Conservation (phyloP, 2,888 invertebrate species). For the Rapana venosa region DNA sequence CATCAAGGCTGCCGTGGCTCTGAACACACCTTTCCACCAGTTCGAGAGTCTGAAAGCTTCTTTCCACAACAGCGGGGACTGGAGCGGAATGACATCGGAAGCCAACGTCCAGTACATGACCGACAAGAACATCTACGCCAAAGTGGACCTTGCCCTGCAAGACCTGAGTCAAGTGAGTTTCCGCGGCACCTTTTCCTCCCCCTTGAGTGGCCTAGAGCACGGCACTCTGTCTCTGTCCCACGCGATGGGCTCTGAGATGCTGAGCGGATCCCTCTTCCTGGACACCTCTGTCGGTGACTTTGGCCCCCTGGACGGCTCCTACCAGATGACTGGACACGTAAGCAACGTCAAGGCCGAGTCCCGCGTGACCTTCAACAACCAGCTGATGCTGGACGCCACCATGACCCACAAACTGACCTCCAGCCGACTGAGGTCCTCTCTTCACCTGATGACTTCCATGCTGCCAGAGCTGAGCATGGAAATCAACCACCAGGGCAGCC, state of each 20-base stretch:
- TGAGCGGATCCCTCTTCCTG: conserved; percentile 16
- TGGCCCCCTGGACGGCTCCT: conserved; percentile 19
- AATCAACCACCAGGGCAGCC: conserved; percentile 33
- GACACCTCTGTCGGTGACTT: conserved; percentile 25
- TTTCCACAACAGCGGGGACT: conserved; percentile 27
- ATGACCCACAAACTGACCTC: neutral
- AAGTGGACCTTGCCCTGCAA: conserved; percentile 29
- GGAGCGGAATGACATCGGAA: conserved; percentile 17
- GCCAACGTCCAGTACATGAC: conserved; percentile 44
- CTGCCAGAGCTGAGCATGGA: conserved; percentile 49
- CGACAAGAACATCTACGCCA: conserved; percentile 42
- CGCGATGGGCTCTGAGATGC: neutral
- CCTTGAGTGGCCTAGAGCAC: conserved; percentile 20
- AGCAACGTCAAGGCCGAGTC: conserved; percentile 23
- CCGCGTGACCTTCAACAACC: conserved; percentile 7
- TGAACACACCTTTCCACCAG: conserved; percentile 35
- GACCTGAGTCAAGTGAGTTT: conserved; percentile 7
- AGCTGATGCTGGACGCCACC: conserved; percentile 2
- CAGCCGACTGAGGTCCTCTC: conserved; percentile 13
- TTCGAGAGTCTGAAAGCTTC: conserved; percentile 29
- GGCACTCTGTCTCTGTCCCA: conserved; percentile 31
- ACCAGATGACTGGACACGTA: conserved; percentile 6
- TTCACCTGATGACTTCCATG: conserved; percentile 45
- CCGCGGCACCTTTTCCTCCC: conserved; percentile 24
- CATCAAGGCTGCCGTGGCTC: conserved; percentile 18